These are phyloP conservation scores for Scaptomyza pallida DNA, from an alignment of 1,140 invertebrate species.

Conservation along the genomic window DNA sequence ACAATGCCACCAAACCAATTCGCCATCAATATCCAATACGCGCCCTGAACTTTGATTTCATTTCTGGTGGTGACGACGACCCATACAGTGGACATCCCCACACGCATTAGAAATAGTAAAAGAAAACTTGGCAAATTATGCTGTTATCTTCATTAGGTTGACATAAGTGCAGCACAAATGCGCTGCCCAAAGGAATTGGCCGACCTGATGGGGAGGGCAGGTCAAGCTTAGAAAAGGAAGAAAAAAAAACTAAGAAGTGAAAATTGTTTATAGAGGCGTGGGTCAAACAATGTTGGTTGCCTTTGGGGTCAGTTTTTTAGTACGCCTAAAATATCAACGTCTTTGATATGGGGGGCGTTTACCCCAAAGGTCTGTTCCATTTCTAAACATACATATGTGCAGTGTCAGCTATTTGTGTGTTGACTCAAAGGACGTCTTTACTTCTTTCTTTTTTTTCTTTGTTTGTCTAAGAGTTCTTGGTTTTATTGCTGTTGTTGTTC, in stretches of 20 bases:
- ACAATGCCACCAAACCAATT: slow-evolving; percentile 21
- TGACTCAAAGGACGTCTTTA: slow-evolving; percentile 70
- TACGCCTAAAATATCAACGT: slow-evolving; percentile 73
- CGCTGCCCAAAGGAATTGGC: slow-evolving; percentile 69
- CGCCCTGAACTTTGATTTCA: slow-evolving; percentile 70
- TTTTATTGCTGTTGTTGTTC: slow-evolving; percentile 63
- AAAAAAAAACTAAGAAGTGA: slow-evolving; percentile 64
- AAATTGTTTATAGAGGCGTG: slow-evolving; percentile 76
- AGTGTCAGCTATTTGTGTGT: slow-evolving; percentile 73
- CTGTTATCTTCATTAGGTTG: slow-evolving; percentile 81
- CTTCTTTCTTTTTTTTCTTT: slow-evolving; percentile 17
- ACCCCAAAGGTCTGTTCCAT: slow-evolving; percentile 25
- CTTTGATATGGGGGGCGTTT: slow-evolving; percentile 65
- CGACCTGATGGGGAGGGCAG: not conserved
- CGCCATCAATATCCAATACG: slow-evolving; percentile 50
- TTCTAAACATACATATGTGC: slow-evolving; percentile 64
- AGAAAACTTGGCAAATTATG: slow-evolving; percentile 71
- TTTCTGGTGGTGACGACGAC: slow-evolving; percentile 1
- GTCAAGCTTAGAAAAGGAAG: slow-evolving; percentile 30
- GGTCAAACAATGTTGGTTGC: slow-evolving; percentile 30
- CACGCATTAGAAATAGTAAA: slow-evolving; percentile 4
- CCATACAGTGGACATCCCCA: not conserved
- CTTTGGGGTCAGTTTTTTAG: slow-evolving; percentile 60
- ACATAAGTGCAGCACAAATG: slow-evolving; percentile 82
- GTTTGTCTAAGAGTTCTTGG: slow-evolving; percentile 32